Percentiles rank a stretch among this genome's conserved stretches.
Evolutionary conservation across 2,113 vertebrate species (phyloP).

Genomic region (rabbit (Oryctolagus cuniculus)): DNA sequence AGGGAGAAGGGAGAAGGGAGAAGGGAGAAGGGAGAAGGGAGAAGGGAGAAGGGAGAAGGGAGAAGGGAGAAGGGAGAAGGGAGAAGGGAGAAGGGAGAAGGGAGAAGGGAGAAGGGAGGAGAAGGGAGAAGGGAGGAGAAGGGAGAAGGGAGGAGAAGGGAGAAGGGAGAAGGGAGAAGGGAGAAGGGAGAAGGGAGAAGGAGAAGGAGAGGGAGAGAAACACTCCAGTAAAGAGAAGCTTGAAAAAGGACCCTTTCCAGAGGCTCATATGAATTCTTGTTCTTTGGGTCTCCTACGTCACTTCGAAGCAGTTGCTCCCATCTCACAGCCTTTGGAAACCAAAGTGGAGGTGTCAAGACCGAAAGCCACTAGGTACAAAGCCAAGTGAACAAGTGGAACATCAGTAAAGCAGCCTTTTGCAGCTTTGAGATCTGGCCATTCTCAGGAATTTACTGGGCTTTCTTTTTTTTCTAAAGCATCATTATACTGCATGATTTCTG

Average conservation of each 20-base stretch:
- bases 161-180: neutral
- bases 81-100: neutral
- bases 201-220: neutral
- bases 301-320: neutral
- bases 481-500: constrained; percentile 8
- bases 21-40: neutral
- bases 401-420: neutral
- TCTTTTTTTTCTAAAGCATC: neutral
- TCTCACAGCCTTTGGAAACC: neutral
- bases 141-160: neutral
- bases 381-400: neutral
- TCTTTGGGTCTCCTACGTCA: neutral
- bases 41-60: neutral
- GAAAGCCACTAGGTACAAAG: neutral
- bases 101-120: neutral
- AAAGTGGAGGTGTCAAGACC: neutral
- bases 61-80: neutral
- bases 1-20: neutral
- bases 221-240: neutral
- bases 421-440: neutral
- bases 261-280: neutral
- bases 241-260: neutral
- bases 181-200: neutral
- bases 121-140: neutral
- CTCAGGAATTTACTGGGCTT: constrained; percentile 22